A percentile compares a stretch with the other conserved stretches of the same genome.
Conservation (phyloP, 2,113 vertebrate species). For the Amazona vittata region DNA sequence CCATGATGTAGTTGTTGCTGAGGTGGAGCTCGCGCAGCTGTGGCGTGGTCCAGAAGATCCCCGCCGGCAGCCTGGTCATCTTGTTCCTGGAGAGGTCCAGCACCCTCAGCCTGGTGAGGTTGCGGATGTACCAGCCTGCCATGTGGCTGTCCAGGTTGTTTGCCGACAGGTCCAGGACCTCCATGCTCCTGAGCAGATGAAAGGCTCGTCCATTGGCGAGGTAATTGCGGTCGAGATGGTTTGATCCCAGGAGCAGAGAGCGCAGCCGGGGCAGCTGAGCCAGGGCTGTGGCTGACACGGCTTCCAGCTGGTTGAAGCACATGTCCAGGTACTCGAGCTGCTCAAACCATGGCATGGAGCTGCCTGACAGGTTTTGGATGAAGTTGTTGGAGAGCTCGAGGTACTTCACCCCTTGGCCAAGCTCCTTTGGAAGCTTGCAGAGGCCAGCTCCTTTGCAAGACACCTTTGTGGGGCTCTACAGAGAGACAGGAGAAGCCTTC, state of each 20-base stretch:
- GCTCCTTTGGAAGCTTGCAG: conserved; percentile 67
- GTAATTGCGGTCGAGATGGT: conserved; percentile 70
- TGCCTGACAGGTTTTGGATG: conserved; percentile 73
- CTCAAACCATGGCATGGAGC: conserved; percentile 36
- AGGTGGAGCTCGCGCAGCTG: conserved; percentile 67
- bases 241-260: conserved; percentile 76
- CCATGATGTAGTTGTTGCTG: conserved; percentile 76
- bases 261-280: conserved; percentile 68
- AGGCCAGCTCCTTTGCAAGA: conserved; percentile 76
- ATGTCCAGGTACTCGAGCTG: conserved; percentile 77
- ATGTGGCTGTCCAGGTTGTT: conserved; percentile 75
- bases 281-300: conserved; percentile 70
- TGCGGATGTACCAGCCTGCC: conserved; percentile 73
- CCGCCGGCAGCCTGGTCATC: conserved; percentile 66
- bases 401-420: conserved; percentile 66
- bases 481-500: neutral
- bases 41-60: conserved; percentile 66
- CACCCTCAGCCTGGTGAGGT: conserved; percentile 68
- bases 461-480: conserved; percentile 39
- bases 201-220: conserved; percentile 70
- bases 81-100: conserved; percentile 76
- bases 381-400: conserved; percentile 83
- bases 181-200: conserved; percentile 62
- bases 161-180: conserved; percentile 74
- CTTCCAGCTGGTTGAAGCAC: conserved; percentile 78